Evolutionary conservation across 2,888 invertebrate genomes (phyloP).

Genomic region (Chrysotoxum bicinctum): DNA sequence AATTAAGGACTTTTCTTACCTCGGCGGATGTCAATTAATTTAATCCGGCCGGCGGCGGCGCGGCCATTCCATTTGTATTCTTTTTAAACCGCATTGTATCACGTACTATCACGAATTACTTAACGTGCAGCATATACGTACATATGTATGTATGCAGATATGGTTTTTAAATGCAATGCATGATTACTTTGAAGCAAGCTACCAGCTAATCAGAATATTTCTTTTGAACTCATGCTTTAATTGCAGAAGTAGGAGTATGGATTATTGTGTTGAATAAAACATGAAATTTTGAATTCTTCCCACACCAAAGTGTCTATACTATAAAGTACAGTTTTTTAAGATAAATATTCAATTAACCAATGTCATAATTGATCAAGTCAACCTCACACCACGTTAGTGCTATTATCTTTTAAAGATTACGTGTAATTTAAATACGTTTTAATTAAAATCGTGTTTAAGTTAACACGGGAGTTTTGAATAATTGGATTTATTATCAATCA

Average conservation of each 20-base stretch:
- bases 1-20: not conserved
- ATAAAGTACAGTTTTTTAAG: not conserved
- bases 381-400: not conserved
- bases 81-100: not conserved
- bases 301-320: not conserved
- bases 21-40: not conserved
- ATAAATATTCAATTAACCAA: not conserved
- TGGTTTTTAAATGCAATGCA: conserved; percentile 4
- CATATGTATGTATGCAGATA: no score
- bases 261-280: conserved; percentile 1
- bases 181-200: not conserved
- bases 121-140: not conserved
- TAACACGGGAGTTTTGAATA: not conserved
- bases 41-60: not conserved
- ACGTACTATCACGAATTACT: not conserved
- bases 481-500: not conserved
- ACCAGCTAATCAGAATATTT: not conserved
- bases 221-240: not conserved
- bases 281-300: not conserved
- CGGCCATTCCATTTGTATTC: not conserved
- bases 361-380: not conserved
- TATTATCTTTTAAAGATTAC: not conserved
- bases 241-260: no score
- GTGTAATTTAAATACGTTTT: not conserved
- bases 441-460: not conserved